A percentile compares a stretch with the other conserved stretches of the same genome.
phyloP scores from a whole-genome alignment of 2,113 vertebrate genomes.

The Hepsetus odoe region DNA sequence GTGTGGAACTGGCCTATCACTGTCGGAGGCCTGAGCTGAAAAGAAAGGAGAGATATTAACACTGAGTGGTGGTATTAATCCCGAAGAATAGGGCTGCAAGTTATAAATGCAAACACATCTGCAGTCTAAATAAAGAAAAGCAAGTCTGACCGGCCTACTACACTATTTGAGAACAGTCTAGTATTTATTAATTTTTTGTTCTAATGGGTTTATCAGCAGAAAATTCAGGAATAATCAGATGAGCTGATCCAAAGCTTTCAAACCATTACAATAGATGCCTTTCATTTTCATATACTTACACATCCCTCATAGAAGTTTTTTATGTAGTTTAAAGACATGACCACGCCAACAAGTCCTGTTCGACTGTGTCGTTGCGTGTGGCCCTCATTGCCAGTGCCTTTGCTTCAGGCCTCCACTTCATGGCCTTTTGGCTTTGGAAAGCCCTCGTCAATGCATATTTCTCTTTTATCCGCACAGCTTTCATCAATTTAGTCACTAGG shows the following conservation, averaged over 20 bases:
- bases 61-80: background rate
- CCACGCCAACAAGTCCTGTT: conserved; percentile 57
- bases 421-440: conserved; percentile 73
- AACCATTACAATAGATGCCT: background rate
- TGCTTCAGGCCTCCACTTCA: conserved; percentile 59
- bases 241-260: background rate
- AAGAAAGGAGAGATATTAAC: conserved; percentile 28
- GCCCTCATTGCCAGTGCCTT: conserved; percentile 66
- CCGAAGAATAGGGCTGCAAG: background rate
- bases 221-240: background rate
- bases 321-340: conserved; percentile 87
- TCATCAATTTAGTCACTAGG: conserved; percentile 71
- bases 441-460: conserved; percentile 76
- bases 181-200: too few relatives aligned
- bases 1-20: conserved; percentile 89
- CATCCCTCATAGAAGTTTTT: conserved; percentile 89
- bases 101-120: background rate
- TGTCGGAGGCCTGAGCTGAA: conserved; percentile 84
- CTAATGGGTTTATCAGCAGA: too few relatives aligned
- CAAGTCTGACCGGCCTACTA: background rate
- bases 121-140: background rate
- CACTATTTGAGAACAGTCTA: too few relatives aligned
- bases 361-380: conserved; percentile 55
- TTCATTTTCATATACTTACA: conserved; percentile 73
- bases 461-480: conserved; percentile 70